Conservation (phyloP, 2,113 vertebrate genomes). For the Limnothrissa miodon region DNA sequence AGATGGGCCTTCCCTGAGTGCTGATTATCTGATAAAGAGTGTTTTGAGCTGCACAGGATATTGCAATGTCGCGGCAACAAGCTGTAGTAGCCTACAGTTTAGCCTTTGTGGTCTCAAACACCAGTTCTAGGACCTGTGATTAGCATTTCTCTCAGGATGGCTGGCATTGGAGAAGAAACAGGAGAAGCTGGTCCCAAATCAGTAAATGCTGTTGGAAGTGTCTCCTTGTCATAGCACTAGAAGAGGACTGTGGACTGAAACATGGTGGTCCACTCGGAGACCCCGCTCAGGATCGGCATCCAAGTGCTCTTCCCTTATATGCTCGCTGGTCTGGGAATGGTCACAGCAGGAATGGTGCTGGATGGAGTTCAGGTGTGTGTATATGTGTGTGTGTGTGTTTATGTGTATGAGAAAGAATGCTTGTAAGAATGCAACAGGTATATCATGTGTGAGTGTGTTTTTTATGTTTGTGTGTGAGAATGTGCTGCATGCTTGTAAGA, state of each 20-base stretch:
- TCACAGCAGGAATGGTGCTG: slow-evolving; percentile 82
- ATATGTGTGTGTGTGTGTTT: neutral
- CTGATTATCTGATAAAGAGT: neutral
- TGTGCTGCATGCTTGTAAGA: no score
- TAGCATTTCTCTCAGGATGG: neutral
- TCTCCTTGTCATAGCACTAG: neutral
- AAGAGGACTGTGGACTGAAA: neutral
- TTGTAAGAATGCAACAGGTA: slow-evolving; percentile 21
- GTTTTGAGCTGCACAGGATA: neutral
- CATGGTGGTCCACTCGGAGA: slow-evolving; percentile 58
- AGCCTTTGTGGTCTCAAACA: neutral
- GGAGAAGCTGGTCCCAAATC: neutral
- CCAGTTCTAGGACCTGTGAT: neutral
- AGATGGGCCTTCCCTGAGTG: neutral
- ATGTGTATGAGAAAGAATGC: neutral
- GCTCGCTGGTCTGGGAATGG: slow-evolving; percentile 84
- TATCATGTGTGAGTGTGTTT: slow-evolving; percentile 26
- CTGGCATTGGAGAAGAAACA: neutral
- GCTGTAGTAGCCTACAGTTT: neutral
- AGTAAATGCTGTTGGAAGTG: neutral
- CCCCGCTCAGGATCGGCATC: slow-evolving; percentile 65
- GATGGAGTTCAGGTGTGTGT: slow-evolving; percentile 83
- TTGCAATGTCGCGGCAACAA: neutral
- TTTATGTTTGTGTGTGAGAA: no score
- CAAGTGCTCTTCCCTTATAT: slow-evolving; percentile 81